Percentiles rank a stretch among this genome's conserved stretches.
These are phyloP conservation scores for Hexactinellida sp. DNA, from an alignment of 37 sponge, comb jelly and placozoan species.

Conservation along the genomic window DNA sequence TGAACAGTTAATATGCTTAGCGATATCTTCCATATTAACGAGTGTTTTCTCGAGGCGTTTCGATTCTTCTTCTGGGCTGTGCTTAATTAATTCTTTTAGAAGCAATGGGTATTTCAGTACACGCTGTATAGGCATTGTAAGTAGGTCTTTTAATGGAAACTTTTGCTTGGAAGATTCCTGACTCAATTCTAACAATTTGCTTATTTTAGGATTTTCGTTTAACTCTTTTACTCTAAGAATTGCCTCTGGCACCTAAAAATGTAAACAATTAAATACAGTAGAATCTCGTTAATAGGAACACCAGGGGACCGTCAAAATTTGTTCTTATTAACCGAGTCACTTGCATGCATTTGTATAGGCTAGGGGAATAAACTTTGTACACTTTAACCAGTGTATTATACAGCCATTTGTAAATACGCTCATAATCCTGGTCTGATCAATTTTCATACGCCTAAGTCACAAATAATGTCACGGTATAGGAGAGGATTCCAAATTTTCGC, in stretches of 20 bases:
- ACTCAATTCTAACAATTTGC: slow-evolving; percentile 8
- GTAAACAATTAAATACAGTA: not conserved
- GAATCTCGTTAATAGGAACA: not conserved
- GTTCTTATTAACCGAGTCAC: not conserved
- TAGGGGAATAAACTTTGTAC: not conserved
- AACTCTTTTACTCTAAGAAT: not conserved
- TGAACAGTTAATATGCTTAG: slow-evolving; percentile 54
- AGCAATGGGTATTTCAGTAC: slow-evolving; percentile 68
- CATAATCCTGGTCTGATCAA: too few relatives aligned
- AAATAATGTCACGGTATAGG: too few relatives aligned
- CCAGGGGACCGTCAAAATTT: not conserved
- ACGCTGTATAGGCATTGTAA: slow-evolving; percentile 72
- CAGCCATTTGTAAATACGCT: too few relatives aligned
- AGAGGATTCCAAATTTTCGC: too few relatives aligned
- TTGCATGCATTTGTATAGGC: not conserved
- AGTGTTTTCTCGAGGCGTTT: not conserved
- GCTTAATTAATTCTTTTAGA: slow-evolving; percentile 22
- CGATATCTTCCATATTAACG: slow-evolving; percentile 38
- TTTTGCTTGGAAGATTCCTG: slow-evolving; percentile 29
- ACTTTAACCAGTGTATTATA: too few relatives aligned
- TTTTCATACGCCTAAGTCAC: too few relatives aligned
- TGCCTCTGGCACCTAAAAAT: not conserved
- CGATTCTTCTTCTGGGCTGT: not conserved
- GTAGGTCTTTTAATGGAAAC: slow-evolving; percentile 64
- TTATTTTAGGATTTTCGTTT: not conserved